Percentiles rank a stretch among this genome's conserved stretches.
phyloP scores from a whole-genome alignment of 2,797 vertebrate genomes.

The Picus viridis region DNA sequence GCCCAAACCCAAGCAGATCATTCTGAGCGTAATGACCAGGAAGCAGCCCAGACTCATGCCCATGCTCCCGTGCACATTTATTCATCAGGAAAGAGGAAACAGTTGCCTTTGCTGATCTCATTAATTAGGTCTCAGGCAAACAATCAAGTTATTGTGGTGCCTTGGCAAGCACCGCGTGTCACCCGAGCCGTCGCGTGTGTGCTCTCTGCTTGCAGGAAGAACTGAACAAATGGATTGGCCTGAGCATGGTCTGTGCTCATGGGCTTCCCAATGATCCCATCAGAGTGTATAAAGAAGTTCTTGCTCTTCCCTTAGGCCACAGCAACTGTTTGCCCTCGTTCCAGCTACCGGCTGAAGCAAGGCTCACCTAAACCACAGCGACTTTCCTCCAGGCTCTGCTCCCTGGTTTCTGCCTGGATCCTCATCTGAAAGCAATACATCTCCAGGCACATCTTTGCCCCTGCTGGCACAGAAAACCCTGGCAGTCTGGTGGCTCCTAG shows the following conservation, averaged over 20 bases:
- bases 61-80: neutral
- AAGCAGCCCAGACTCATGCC: neutral
- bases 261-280: neutral
- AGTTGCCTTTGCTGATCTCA: neutral
- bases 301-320: neutral
- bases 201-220: neutral
- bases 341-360: neutral
- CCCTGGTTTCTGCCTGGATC: fast-evolving
- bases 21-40: neutral
- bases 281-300: neutral
- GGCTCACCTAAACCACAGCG: neutral
- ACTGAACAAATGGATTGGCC: neutral
- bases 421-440: neutral
- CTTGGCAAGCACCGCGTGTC: fast-evolving
- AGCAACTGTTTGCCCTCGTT: fast-evolving
- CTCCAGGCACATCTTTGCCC: neutral
- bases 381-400: fast-evolving
- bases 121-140: slow-evolving; percentile 14
- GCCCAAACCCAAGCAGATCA: neutral
- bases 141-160: neutral
- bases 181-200: fast-evolving
- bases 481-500: neutral
- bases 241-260: fast-evolving
- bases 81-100: neutral
- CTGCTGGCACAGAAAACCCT: neutral